Base-by-base conservation (phyloP, 2,888 invertebrate genomes). In the Drosophila vallismaia region DNA sequence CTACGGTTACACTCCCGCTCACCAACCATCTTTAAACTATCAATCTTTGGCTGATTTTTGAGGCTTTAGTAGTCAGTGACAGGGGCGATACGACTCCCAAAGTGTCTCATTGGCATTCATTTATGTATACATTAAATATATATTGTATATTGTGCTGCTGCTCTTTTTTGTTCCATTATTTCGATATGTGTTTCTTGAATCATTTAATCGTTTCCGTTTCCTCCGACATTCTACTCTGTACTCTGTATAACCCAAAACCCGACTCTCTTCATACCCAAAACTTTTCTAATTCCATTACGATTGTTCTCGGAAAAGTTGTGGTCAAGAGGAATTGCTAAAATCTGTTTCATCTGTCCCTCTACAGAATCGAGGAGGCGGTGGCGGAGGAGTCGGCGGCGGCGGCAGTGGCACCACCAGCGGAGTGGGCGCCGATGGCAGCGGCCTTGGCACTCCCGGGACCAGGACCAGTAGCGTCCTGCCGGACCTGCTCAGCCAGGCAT, bases 381-480 rank as follows among this genome's bases (percentile, higher is more conserved):
- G 91, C 80, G 90, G 93, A 76, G 93, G 92, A 60, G 28, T 2
- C 81, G 52, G 12, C 24, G 67, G 75, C 5, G 73, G 62, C 5
- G 83, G 76, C 10, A 64, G 74, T 9, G 71, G 63, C 38, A 52
- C 73, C 57, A 71, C 75, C 55, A 63, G 79, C 26, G 85, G 77
- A 42, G 79, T 50, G n/a, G 70, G 60, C 1, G 70, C 70, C 40
- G 70, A 70, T 31, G 93, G 91, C 83, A 90, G 93, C 75, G 93
- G 92, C 52, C 93, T 94, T 90, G 93, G 94, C 88, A 93, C 94
- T 86, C 91, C 92, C 75, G 93, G 96, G 76, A 95, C 97, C 29
- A 94, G 97, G 76, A 97, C 97, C 75, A 97, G 97, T 93, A 97
- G 97, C 58, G 98, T 98, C 60, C 94, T 99, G 81, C 99, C 99